phyloP scores from a whole-genome alignment of 2,888 invertebrate genomes.

The Pterostichus madidus region DNA sequence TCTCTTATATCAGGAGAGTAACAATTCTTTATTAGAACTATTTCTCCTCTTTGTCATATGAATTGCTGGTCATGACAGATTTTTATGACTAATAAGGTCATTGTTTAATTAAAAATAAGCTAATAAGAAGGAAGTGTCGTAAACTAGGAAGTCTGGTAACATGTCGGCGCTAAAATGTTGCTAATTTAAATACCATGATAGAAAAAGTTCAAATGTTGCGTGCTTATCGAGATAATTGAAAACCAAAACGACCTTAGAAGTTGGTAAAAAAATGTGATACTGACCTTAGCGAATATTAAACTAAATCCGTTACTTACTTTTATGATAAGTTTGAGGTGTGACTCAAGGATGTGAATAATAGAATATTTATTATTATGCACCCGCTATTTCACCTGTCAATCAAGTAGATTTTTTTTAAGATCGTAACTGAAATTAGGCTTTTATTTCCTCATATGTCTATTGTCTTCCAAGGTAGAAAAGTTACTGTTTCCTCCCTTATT shows the following conservation, averaged over 20 bases:
- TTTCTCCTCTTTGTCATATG: too few relatives aligned
- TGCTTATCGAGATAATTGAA: slow-evolving; percentile 56
- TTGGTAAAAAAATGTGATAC: slow-evolving; percentile 53
- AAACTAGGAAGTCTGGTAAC: slow-evolving; percentile 42
- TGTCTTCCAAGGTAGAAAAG: too few relatives aligned
- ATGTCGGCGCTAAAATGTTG: slow-evolving; percentile 32
- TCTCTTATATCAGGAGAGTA: too few relatives aligned
- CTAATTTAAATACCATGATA: slow-evolving; percentile 49
- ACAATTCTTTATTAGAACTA: too few relatives aligned
- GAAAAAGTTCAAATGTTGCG: slow-evolving; percentile 46
- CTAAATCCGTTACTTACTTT: slow-evolving; percentile 52
- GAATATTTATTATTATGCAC: slow-evolving; percentile 38
- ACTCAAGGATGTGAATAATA: slow-evolving; percentile 38
- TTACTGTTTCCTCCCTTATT: too few relatives aligned
- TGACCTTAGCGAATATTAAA: slow-evolving; percentile 63
- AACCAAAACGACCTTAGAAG: slow-evolving; percentile 56
- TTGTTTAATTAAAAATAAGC: slow-evolving; percentile 40
- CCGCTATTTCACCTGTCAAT: neutral
- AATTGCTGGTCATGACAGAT: slow-evolving; percentile 5
- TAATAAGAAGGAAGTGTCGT: slow-evolving; percentile 54
- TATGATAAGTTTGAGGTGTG: slow-evolving; percentile 49
- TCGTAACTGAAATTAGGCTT: neutral
- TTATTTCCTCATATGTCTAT: too few relatives aligned
- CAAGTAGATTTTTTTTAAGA: neutral
- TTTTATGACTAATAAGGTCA: slow-evolving; percentile 47